Evolutionary conservation across 2,888 invertebrate genomes (phyloP).

Genomic region (Ptilodon capucinus): DNA sequence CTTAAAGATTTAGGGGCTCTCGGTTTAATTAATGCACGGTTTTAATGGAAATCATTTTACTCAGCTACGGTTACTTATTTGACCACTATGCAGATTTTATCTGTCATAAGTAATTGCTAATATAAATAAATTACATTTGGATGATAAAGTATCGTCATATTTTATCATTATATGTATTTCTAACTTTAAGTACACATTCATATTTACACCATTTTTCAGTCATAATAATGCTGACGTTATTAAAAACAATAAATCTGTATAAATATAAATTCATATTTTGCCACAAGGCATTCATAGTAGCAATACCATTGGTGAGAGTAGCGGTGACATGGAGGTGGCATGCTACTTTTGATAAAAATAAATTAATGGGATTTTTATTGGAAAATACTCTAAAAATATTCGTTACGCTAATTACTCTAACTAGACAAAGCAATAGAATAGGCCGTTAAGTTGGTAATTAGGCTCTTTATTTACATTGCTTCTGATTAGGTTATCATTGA

Average conservation of each 20-base stretch:
- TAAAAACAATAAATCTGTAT: too few species aligned
- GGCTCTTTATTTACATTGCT: not conserved
- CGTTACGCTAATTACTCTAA: slow-evolving; percentile 3
- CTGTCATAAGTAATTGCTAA: not conserved
- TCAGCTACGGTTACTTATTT: slow-evolving; percentile 15
- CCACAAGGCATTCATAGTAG: not conserved
- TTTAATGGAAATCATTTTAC: slow-evolving; percentile 22
- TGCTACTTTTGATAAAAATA: slow-evolving; percentile 43
- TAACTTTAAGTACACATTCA: too few species aligned
- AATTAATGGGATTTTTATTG: slow-evolving; percentile 44
- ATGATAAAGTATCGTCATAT: too few species aligned
- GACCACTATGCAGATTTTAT: not conserved
- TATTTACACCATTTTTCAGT: too few species aligned
- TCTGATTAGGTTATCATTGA: not conserved
- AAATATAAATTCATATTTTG: too few species aligned
- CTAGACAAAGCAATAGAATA: not conserved
- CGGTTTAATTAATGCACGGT: slow-evolving; percentile 27
- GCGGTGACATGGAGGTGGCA: slow-evolving; percentile 19
- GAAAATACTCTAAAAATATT: slow-evolving; percentile 40
- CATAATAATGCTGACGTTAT: too few species aligned
- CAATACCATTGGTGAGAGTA: too few species aligned
- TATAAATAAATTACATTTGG: too few species aligned
- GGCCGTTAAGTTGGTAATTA: not conserved
- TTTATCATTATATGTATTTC: too few species aligned
- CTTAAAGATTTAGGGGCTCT: slow-evolving; percentile 21